Base-by-base conservation (phyloP, 2,113 vertebrate genomes). In the Rhipidura dahli region DNA sequence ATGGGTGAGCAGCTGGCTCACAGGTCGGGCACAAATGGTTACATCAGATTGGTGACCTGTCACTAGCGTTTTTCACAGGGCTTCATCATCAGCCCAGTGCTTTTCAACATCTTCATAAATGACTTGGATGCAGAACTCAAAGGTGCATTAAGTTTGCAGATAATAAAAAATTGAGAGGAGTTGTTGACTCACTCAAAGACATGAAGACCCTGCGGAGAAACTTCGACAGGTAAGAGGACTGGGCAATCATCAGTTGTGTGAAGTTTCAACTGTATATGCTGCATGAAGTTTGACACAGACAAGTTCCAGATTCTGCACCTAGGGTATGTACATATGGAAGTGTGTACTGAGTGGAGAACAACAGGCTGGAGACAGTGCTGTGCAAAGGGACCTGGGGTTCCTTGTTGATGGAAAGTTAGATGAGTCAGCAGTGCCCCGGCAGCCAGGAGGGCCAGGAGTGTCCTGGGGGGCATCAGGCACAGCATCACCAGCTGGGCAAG, bases 401-500 rank as follows among this genome's bases (percentile, higher is more conserved):
- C 33, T 60, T 23, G 13, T 20, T 18, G 28, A 12, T 3, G 6
- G 20, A 28, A 60, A 68, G 16, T 0, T 89, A 60, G 4, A 6
- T 40, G n/a, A 47, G 24, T 5, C 69, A 66, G 28, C 9, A n/a
- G 28, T 7, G 23, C 19, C 44, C 28, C 51, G 60, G 35, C 30
- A 64, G 17, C 20, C n/a, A 42, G 37, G 23, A 28, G 8, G 8
- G 19, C 8, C 23, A 51, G 0, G 1, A 0, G 0, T 45, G 39
- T 75, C 23, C 9, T 66, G 69, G 28, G 4, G 37, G 1, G 3
- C n/a, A 40, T 31, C 65, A 64, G 65, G 53, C 44, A 5, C 39
- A 24, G 8, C 51, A 51, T 39, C 0, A 0, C 13, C 44, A 73
- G 37, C 3, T 0, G 0, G 44, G 20, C 6, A 9, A 39, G 23